Base-by-base conservation (phyloP, 1,140 invertebrate species). In the Zaprionus ghesquierei region DNA sequence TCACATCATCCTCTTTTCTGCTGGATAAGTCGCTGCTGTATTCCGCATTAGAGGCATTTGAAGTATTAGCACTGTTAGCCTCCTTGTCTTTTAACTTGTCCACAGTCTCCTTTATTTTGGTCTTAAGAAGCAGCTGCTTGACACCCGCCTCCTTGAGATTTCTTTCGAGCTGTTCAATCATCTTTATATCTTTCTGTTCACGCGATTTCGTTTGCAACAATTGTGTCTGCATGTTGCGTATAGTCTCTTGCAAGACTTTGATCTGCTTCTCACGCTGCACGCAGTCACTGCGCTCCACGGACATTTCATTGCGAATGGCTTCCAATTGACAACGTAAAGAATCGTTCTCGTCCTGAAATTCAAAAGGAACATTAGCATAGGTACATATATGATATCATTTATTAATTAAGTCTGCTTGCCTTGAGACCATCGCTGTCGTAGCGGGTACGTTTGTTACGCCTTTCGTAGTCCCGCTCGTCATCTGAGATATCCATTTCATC, bases 261-360 rank as follows among this genome's bases (percentile, higher is more conserved):
- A 93, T 92, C 72, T 92, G 91, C 50, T 92, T 91, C n/a, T 90
- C 90, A 44, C 92, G 91, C 29, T 89, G 90, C 22, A 94, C 93
- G 6, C 94, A 71, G 60, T 95, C 96, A 64, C 93, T 92, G 94
- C 95, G 92, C 80, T 95, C 93, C 79, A 96, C 79, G 90, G 94
- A 93, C 91, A 96, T 95, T 93, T 98, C 98, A 93, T 98, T 98
- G 90, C 98, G 98, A 78, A 98, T 98, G 0, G 97, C 98, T 92
- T 98, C 97, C 75, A 99, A 91, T 93, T 99, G 97, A 92, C 97
- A 98, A 49, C 96, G 94, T 29, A 99, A 93, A 77, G 95, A 96
- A 75, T 98, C 97, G 92, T 98, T 98, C 33, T 92, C 97, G 72
- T 97, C 96, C 94, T 97, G 1, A 33, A 77, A 50, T 3, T 12